phyloP scores from a whole-genome alignment of 2,797 vertebrate genomes.

The Salarias fasciatus region DNA sequence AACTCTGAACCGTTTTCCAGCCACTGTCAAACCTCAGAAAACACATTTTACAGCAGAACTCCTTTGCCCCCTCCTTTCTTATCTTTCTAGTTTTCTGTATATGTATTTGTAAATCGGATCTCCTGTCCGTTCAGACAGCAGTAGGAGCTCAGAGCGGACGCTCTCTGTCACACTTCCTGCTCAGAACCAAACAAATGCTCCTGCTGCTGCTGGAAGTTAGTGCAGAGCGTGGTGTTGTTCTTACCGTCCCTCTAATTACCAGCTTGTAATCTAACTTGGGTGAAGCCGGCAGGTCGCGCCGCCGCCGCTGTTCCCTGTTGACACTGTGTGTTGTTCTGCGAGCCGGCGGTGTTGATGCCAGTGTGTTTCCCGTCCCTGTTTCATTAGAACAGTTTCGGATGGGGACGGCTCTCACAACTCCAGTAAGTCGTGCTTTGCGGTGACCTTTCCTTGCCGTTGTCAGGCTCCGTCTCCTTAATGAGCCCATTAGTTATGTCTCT shows the following conservation, averaged over 20 bases:
- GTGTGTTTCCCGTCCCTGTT: constrained; percentile 83
- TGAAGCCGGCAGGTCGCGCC: constrained; percentile 29
- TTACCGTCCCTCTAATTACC: constrained; percentile 25
- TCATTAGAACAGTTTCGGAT: constrained; percentile 91
- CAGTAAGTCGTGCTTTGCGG: constrained; percentile 93
- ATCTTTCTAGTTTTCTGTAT: no score
- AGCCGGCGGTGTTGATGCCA: constrained; percentile 64
- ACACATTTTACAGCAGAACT: neutral
- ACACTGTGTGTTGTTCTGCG: constrained; percentile 40
- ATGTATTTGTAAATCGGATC: no score
- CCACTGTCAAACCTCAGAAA: neutral
- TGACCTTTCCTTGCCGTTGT: constrained; percentile 74
- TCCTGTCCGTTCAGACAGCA: neutral
- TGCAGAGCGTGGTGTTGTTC: neutral
- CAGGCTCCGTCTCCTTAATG: constrained; percentile 69
- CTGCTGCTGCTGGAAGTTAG: constrained; percentile 2
- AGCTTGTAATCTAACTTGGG: constrained; percentile 15
- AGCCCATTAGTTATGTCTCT: constrained; percentile 70
- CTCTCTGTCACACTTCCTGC: neutral
- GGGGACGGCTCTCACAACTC: constrained; percentile 83
- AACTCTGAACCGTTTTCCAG: neutral
- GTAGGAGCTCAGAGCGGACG: constrained; percentile 9
- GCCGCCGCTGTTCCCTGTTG: constrained; percentile 37
- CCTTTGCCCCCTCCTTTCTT: no score
- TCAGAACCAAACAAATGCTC: constrained; percentile 8